Conservation (phyloP, 2,797 vertebrate genomes). For the Manis javanica region DNA sequence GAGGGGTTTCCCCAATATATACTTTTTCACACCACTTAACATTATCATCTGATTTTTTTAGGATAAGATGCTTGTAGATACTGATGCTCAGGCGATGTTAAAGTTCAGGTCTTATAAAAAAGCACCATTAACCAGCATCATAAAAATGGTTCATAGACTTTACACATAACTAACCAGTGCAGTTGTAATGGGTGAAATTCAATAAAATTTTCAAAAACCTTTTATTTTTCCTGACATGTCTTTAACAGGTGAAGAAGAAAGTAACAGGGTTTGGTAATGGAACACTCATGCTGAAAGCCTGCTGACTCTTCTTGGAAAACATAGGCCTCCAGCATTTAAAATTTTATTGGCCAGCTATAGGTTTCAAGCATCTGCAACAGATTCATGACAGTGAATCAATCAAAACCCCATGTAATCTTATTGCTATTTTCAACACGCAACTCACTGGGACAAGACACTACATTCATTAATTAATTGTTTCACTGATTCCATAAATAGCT, state of each 20-base stretch:
- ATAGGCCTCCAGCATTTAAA: not conserved
- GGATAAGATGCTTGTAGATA: not conserved
- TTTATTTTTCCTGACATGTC: not conserved
- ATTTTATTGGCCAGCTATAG: not conserved
- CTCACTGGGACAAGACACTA: not conserved
- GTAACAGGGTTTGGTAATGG: not conserved
- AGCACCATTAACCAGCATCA: not conserved
- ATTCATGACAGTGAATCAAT: conserved; percentile 15
- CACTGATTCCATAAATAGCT: not conserved
- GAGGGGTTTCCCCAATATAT: not conserved
- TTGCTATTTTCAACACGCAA: not conserved
- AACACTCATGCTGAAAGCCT: not conserved
- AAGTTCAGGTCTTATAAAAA: not conserved
- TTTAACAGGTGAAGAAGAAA: not conserved
- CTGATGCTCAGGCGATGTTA: not conserved
- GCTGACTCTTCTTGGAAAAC: not conserved
- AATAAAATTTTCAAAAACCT: not conserved
- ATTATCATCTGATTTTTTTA: not conserved
- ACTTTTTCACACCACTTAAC: not conserved
- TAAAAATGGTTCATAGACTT: not conserved
- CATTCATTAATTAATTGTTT: not conserved
- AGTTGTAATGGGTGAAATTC: not conserved
- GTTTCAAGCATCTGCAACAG: conserved; percentile 45
- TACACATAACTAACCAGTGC: not conserved
- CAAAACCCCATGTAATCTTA: not conserved